These are phyloP conservation scores for Eristalis pertinax DNA, from an alignment of 2,888 invertebrate species.

Conservation along the genomic window DNA sequence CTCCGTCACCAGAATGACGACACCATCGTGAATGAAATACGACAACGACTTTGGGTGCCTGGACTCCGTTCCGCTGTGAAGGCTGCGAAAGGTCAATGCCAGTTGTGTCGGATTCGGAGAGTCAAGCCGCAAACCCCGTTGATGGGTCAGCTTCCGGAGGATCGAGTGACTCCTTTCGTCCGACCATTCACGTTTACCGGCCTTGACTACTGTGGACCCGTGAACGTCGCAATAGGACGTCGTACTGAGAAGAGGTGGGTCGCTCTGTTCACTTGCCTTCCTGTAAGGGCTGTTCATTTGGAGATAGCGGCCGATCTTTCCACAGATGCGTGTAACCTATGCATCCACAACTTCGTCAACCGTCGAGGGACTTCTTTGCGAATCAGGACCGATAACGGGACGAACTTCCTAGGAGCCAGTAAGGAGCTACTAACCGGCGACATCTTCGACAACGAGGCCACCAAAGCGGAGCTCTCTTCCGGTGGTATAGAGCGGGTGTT, in stretches of 20 bases:
- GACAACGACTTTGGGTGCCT: conserved; percentile 46
- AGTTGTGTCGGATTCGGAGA: not conserved
- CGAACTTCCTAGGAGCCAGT: conserved; percentile 42
- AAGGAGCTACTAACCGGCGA: conserved; percentile 23
- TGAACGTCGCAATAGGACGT: conserved; percentile 42
- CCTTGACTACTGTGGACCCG: conserved; percentile 59
- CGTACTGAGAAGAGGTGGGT: conserved; percentile 51
- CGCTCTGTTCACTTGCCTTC: conserved; percentile 52
- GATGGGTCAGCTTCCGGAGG: conserved; percentile 63
- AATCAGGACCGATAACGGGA: conserved; percentile 49
- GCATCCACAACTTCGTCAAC: conserved; percentile 48
- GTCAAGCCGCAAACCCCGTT: conserved; percentile 36
- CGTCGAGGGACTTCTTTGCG: conserved; percentile 23
- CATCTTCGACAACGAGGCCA: conserved; percentile 15
- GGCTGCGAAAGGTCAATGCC: conserved; percentile 16
- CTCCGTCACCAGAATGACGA: conserved; percentile 40
- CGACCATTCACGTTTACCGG: conserved; percentile 67
- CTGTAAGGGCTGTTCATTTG: conserved; percentile 47
- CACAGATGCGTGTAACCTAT: conserved; percentile 48
- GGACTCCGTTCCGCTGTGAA: conserved; percentile 13
- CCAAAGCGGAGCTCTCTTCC: conserved; percentile 13
- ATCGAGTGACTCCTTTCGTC: conserved; percentile 46
- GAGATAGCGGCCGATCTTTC: conserved; percentile 38
- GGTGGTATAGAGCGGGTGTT: conserved; percentile 29
- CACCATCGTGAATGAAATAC: conserved; percentile 31